Evolutionary conservation across 2,113 vertebrate species (phyloP).

Genomic region (Herpetotheres cachinnans): DNA sequence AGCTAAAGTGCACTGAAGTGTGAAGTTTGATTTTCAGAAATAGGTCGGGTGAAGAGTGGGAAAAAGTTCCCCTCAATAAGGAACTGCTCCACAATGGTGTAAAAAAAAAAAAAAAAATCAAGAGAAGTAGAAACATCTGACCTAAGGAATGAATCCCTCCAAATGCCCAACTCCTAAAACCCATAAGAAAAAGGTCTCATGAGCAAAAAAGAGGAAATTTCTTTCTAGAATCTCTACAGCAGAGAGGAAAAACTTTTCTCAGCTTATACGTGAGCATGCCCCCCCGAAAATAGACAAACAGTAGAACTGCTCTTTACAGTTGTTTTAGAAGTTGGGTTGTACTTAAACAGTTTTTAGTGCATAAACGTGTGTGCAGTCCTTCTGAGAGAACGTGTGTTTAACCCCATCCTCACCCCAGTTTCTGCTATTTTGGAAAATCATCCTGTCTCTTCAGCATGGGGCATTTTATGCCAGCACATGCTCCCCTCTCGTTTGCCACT

Average conservation of each 20-base stretch:
- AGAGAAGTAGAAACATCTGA: neutral
- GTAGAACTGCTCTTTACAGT: neutral
- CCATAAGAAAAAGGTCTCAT: neutral
- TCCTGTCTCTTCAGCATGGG: neutral
- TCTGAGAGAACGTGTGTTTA: neutral
- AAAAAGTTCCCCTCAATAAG: neutral
- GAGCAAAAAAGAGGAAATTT: neutral
- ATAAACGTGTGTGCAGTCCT: neutral
- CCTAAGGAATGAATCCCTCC: neutral
- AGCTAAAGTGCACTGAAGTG: neutral
- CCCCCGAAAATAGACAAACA: rapidly evolving
- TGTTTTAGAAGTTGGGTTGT: neutral
- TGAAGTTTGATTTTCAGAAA: neutral
- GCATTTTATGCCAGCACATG: neutral
- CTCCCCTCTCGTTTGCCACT: neutral
- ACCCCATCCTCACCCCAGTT: neutral
- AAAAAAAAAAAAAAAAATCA: neutral
- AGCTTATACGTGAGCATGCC: neutral
- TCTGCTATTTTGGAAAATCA: neutral
- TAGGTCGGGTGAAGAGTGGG: neutral
- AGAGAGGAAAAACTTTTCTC: neutral
- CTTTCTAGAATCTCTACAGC: neutral
- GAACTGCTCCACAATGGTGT: neutral
- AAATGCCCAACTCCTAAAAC: neutral
- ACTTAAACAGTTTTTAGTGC: neutral